Evolutionary conservation across 2,888 invertebrate genomes (phyloP), one percentile per base, ranked within the genome.

Genomic region (Volucella inanis): DNA sequence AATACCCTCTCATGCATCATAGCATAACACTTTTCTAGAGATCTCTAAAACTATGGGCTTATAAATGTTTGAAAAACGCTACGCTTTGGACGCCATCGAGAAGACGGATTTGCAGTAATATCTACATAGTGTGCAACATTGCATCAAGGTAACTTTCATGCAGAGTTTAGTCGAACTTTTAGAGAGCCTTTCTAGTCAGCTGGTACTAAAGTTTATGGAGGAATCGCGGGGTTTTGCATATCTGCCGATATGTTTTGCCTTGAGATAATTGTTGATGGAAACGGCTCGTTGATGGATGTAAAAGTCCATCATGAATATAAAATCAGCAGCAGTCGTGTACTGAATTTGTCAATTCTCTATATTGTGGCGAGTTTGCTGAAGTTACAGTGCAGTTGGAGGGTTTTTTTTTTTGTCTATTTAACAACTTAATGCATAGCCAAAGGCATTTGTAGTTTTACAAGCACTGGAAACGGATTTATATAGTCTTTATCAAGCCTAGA

Each of bases 211-310:
- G 91, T 97, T 98, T 92, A 96, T 96, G 90, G 96, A 96, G 85
- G 97, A 96, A 70, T 94, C 95, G 79, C 96, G 62, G 96, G 96
- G 55, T 94, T 97, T 83, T 98, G 98, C 90, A 98, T 98, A 91
- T 98, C 97, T 50, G 98, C 98, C 0, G 98, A 98, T 90, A 98
- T 98, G 98, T 98, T 98, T 92, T 98, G 97, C 91, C 94, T 98
- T 88, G 98, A 98, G 93, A 96, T 99, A 89, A 93, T 97, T 70
- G 93, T 98, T 71, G 98, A 98, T 89, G 93, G 95, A 3, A 94
- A 94, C 49, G 98, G 98, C 38, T 94, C 94, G 43, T 96, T 98
- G 0, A 96, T 96, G 90, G 98, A 98, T 93, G 98, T 98, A 0
- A 94, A 94, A 90, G 95, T 98, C 75, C 97, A 98, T 91, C 98